These are phyloP conservation scores for Andrena fulva DNA, from an alignment of 2,888 invertebrate species.

Conservation along the genomic window DNA sequence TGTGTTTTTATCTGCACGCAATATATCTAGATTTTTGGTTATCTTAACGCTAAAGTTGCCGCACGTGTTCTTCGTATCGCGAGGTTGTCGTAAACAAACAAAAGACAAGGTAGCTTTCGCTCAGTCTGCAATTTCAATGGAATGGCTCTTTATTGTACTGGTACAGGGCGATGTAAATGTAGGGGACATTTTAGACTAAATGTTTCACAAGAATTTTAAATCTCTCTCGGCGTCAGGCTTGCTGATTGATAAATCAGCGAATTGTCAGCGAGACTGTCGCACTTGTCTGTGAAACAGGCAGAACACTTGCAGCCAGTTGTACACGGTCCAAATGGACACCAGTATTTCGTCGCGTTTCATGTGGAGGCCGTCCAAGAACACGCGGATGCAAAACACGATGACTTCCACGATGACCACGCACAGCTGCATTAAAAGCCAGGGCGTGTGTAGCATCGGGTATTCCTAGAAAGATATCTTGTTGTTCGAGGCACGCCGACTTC, in stretches of 20 bases:
- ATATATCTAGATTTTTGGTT: constrained; percentile 21
- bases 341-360: constrained; percentile 80
- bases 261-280: constrained; percentile 50
- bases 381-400: constrained; percentile 77
- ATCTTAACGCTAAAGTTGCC: not conserved
- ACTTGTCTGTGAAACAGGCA: constrained; percentile 80
- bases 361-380: constrained; percentile 81
- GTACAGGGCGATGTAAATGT: not conserved
- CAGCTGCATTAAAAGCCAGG: constrained; percentile 83
- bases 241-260: not conserved
- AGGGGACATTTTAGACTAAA: not conserved
- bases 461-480: constrained; percentile 71
- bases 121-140: constrained; percentile 28
- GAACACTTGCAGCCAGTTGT: constrained; percentile 84
- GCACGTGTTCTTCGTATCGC: constrained; percentile 13
- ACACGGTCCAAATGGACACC: constrained; percentile 75
- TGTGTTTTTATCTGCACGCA: not conserved
- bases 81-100: not conserved
- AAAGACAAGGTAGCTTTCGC: not conserved
- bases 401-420: constrained; percentile 81
- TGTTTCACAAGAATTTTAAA: constrained; percentile 28
- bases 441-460: constrained; percentile 81
- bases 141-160: constrained; percentile 14
- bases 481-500: not conserved
- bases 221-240: not conserved